phyloP scores from a whole-genome alignment of 2,888 invertebrate genomes.

The Eucriotettix oculatus region DNA sequence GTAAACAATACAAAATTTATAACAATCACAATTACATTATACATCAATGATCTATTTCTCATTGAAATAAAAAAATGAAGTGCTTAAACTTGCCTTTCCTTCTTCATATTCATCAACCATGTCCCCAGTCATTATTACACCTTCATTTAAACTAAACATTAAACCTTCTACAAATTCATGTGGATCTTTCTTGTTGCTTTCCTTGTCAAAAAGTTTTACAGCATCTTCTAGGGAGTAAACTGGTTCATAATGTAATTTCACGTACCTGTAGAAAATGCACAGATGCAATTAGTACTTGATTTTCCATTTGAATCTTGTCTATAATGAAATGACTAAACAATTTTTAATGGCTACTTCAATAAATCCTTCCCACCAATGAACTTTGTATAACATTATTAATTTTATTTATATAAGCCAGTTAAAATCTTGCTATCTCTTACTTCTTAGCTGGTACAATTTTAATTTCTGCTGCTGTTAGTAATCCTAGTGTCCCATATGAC shows the following conservation, averaged over 20 bases:
- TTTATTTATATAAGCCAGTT: no score
- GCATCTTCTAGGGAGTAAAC: conserved; percentile 36
- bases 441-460: conserved; percentile 55
- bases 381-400: neutral
- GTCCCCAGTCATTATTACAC: conserved; percentile 61
- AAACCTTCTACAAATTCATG: conserved; percentile 65
- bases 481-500: conserved; percentile 74
- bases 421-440: conserved; percentile 20
- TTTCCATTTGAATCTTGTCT: neutral
- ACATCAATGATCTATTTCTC: no score
- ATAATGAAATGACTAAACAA: neutral
- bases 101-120: conserved; percentile 33
- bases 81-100: conserved; percentile 3
- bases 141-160: conserved; percentile 42
- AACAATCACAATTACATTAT: neutral
- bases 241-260: conserved; percentile 49
- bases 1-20: neutral
- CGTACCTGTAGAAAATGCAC: conserved; percentile 27
- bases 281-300: neutral
- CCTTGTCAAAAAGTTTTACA: conserved; percentile 31
- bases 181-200: conserved; percentile 28
- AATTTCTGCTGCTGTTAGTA: conserved; percentile 59
- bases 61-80: neutral
- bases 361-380: neutral
- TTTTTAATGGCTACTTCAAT: neutral